Conservation (phyloP, 1,140 invertebrate genomes). For the Panagrolaimus sp. region DNA sequence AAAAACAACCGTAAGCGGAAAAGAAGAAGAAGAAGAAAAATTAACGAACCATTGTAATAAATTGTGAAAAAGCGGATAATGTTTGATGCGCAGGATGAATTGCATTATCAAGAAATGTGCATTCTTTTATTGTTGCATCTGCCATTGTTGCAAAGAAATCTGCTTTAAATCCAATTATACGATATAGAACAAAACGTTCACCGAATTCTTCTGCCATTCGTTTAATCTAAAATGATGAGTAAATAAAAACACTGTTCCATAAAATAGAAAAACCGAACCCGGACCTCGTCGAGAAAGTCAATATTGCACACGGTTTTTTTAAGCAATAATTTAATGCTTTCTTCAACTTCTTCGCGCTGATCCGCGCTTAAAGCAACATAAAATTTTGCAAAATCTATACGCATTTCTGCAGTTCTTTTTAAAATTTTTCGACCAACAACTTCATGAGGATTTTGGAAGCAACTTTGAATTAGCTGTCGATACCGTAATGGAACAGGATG, state of each 20-base stretch:
- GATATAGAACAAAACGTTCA: slow-evolving; percentile 31
- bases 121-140: slow-evolving; percentile 53
- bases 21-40: slow-evolving; percentile 21
- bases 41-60: slow-evolving; percentile 45
- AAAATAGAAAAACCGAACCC: slow-evolving; percentile 12
- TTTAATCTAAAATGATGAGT: slow-evolving; percentile 36
- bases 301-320: slow-evolving; percentile 53
- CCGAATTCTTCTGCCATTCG: slow-evolving; percentile 47
- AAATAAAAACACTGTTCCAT: slow-evolving; percentile 7
- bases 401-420: slow-evolving; percentile 45
- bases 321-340: slow-evolving; percentile 45
- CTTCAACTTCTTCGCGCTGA: slow-evolving; percentile 45
- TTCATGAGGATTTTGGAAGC: slow-evolving; percentile 55
- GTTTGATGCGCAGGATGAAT: slow-evolving; percentile 52
- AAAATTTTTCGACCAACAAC: slow-evolving; percentile 46
- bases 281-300: slow-evolving; percentile 49
- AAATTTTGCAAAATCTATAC: slow-evolving; percentile 45
- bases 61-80: slow-evolving; percentile 53
- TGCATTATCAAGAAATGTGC: slow-evolving; percentile 47
- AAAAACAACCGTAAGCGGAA: slow-evolving; percentile 19
- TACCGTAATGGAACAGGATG: slow-evolving; percentile 39
- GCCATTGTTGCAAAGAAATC: slow-evolving; percentile 53
- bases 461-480: slow-evolving; percentile 49
- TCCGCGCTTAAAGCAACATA: slow-evolving; percentile 41
- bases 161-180: slow-evolving; percentile 48